phyloP scores from a whole-genome alignment of 2,797 vertebrate species.

The Naso thynnoides region DNA sequence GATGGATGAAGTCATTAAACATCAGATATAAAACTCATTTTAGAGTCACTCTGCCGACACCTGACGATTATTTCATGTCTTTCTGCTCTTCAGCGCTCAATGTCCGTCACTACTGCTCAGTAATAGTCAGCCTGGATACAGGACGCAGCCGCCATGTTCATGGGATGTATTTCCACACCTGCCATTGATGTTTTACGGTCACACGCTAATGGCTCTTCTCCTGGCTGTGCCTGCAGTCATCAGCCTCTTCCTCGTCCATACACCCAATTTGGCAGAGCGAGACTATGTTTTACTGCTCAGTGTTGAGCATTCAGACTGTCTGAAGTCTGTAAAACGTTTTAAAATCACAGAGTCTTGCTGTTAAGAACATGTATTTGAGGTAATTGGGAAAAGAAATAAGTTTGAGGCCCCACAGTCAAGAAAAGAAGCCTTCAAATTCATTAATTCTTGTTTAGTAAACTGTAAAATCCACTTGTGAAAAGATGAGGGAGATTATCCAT shows the following conservation, averaged over 20 bases:
- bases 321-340: not conserved
- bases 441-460: not conserved
- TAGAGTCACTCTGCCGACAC: not conserved
- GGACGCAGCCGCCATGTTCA: too few relatives aligned
- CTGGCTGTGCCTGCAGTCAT: not conserved
- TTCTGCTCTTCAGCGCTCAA: constrained; percentile 69
- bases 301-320: not conserved
- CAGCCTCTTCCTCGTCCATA: not conserved
- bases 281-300: not conserved
- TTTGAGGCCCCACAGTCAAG: not conserved
- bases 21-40: not conserved
- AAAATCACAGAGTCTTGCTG: not conserved
- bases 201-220: constrained; percentile 1
- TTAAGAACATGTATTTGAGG: not conserved
- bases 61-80: constrained; percentile 68
- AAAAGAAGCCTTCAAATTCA: not conserved
- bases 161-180: not conserved
- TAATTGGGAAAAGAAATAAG: not conserved
- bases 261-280: not conserved
- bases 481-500: not conserved
- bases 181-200: constrained; percentile 21
- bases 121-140: not conserved
- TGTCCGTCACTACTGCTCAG: constrained; percentile 78
- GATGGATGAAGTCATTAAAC: not conserved
- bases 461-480: not conserved